A percentile compares a stretch with the other conserved stretches of the same genome.
These are phyloP conservation scores for Cremastinae sp. DNA, from an alignment of 2,888 invertebrate genomes.

Conservation along the genomic window DNA sequence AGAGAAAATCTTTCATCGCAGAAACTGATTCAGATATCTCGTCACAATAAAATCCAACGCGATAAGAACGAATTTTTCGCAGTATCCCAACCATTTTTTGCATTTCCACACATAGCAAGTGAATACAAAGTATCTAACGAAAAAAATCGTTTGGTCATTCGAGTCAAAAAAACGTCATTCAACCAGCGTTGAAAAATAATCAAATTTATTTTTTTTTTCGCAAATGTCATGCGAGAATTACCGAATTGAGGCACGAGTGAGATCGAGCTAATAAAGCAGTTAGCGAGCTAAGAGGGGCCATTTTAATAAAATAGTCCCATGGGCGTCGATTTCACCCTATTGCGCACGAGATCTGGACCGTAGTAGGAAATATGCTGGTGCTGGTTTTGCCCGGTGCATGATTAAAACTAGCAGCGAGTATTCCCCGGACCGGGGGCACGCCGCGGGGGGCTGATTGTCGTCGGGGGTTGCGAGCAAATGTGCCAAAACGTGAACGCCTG, in stretches of 20 bases:
- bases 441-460: conserved; percentile 79
- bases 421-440: conserved; percentile 67
- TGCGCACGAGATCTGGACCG: not conserved
- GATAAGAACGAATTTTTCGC: not conserved
- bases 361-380: conserved; percentile 25
- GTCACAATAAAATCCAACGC: conserved; percentile 5
- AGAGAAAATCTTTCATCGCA: conserved; percentile 22
- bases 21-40: conserved; percentile 34
- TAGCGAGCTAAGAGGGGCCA: conserved; percentile 69
- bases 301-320: conserved; percentile 73
- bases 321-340: conserved; percentile 69
- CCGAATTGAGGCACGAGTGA: conserved; percentile 38
- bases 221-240: too few relatives aligned
- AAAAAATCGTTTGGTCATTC: too few relatives aligned
- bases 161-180: too few relatives aligned
- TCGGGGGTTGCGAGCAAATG: conserved; percentile 64
- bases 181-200: not conserved
- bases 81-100: too few relatives aligned
- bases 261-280: conserved; percentile 72
- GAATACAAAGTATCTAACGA: too few relatives aligned
- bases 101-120: too few relatives aligned
- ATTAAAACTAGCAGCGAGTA: conserved; percentile 77
- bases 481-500: conserved; percentile 50
- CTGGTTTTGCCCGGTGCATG: conserved; percentile 69
- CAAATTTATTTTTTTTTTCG: conserved; percentile 3